Base-by-base conservation (phyloP, 1,140 invertebrate species). In the Philotrypesis tridentata region DNA sequence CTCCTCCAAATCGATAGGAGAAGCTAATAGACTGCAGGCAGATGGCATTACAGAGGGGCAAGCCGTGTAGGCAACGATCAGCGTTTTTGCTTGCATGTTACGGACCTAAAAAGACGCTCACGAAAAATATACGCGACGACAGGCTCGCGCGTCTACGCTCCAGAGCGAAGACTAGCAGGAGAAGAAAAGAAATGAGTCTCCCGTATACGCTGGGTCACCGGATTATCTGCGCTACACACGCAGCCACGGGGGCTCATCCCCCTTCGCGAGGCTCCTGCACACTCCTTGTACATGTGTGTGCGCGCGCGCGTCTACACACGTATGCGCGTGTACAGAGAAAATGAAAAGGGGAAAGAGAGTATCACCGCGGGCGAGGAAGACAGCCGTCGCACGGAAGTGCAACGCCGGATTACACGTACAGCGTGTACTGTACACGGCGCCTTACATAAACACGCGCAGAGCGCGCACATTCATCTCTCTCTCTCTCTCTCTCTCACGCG, bases 361-460 rank as follows among this genome's bases (percentile, higher is more conserved):
- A 12, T 65, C 63, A 65, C 63, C 27, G 63, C 63, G 63, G 63
- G 27, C 25, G 63, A 29, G 63, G 63, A 25, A 65, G 63, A 65
- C 63, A 27, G 23, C 63, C 48, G 48, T 55, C 48, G 63, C 21
- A 17, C 48, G 48, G 48, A 55, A 55, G 48, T 55, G 48, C 48
- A 55, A 55, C 6, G 63, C 63, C 27, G 63, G 63, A 65, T 29
- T 65, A 21, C 27, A 14, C 27, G 63, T 65, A 29, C 12, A 37
- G 55, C 12, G 55, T 65, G 27, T 11, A 55, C 48, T 61, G 55
- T 65, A 65, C 25, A 55, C 48, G 63, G n/a, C 63, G 63, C 63
- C 63, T 65, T 65, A 65, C 63, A 65, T 65, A 65, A 65, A 65
- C 63, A 65, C 25, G 23, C 63, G 63, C 48, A 6, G 21, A 14